phyloP scores from a whole-genome alignment of 1,140 invertebrate species.

The Megathymus violae region DNA sequence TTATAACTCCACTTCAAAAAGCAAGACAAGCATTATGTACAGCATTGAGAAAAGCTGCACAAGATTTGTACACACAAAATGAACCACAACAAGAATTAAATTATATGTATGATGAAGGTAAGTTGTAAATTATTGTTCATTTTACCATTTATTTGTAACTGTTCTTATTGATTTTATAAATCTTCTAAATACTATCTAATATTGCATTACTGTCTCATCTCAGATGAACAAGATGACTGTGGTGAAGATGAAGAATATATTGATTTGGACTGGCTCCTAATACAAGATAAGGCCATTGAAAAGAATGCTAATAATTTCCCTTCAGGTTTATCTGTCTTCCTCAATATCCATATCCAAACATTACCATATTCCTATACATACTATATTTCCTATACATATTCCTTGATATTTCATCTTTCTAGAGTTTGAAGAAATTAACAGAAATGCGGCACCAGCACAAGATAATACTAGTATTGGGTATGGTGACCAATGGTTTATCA shows the following conservation, averaged over 20 bases:
- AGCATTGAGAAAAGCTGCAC: conserved; percentile 69
- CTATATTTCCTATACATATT: conserved; percentile 30
- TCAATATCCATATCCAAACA: conserved; percentile 15
- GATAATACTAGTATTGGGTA: conserved; percentile 32
- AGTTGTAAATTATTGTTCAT: neutral
- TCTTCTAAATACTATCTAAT: neutral
- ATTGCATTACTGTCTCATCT: conserved; percentile 7
- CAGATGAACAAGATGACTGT: conserved; percentile 61
- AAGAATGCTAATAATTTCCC: conserved; percentile 42
- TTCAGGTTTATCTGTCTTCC: conserved; percentile 54
- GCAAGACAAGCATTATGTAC: conserved; percentile 63
- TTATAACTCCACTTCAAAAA: conserved; percentile 70
- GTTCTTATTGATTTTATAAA: neutral
- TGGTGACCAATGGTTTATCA: neutral
- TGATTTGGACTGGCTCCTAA: conserved; percentile 64
- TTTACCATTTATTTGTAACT: no score
- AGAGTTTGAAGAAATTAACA: conserved; percentile 32
- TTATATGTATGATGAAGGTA: conserved; percentile 57
- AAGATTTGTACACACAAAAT: conserved; percentile 60
- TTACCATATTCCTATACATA: conserved; percentile 35
- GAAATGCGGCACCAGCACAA: conserved; percentile 22
- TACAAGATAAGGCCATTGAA: conserved; percentile 42
- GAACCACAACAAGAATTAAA: conserved; percentile 48
- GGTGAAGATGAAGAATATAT: conserved; percentile 66
- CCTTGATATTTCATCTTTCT: conserved; percentile 33